Base-by-base conservation (phyloP, 2,888 invertebrate species). In the Drosophila prostipennis region DNA sequence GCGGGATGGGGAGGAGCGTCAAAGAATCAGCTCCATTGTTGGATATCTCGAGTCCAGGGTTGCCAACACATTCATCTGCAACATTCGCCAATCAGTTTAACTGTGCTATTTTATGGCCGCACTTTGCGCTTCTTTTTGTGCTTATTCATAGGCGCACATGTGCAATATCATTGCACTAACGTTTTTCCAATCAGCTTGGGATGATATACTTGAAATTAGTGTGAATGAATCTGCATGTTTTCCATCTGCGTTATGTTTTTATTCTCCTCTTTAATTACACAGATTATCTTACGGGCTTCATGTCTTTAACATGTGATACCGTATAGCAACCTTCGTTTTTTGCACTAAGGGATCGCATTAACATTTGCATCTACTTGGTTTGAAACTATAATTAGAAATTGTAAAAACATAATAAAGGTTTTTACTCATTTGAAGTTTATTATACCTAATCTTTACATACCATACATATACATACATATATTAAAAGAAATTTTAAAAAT, bases 71-170 rank as follows among this genome's bases (percentile, higher is more conserved):
- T 57, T 42, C 48, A 39, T 32, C n/a, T 23, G 23, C 67, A 45
- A 13, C 60, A 36, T 53, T 43, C 32, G 68, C 43, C 69, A 68
- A 69, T 69, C 64, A 68, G 65, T 29, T 67, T 65, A 65, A 65
- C 65, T 69, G 65, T 69, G 64, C 34, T 69, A 68, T 65, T 69
- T 65, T 69, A 69, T 68, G 54, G 45, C 53, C 64, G 54, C 43
- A 45, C 64, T 65, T 40, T 54, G 56, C 45, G 43, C 34, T 34
- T 29, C 32, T 64, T 67, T 68, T 54, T 68, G 40, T 69, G 70
- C 46, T 14, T 11, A 56, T 14, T 65, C 37, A 45, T 16, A 19
- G 29, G 8, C 45, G 19, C 60, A 46, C 60, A 65, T 29, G 46
- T 67, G 65, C 48, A 67, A 48, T 48, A 67, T 67, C 69, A 55